Evolutionary conservation across 2,888 invertebrate species (phyloP).

Genomic region (Nymphalis urticae): DNA sequence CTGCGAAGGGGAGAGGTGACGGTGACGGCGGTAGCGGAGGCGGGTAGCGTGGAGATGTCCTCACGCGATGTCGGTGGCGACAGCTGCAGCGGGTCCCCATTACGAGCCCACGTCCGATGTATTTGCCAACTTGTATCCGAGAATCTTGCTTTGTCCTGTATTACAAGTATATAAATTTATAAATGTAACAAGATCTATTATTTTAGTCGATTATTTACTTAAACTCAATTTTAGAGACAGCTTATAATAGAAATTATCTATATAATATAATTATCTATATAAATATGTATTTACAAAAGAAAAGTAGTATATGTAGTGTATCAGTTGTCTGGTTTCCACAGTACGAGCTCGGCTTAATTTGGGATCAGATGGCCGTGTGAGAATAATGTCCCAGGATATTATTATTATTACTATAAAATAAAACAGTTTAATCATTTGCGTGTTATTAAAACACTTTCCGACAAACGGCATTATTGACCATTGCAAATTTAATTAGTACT

Average conservation of each 20-base stretch:
- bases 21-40: conserved; percentile 44
- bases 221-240: too few relatives aligned
- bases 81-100: conserved; percentile 68
- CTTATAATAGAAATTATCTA: too few relatives aligned
- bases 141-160: conserved; percentile 85
- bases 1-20: conserved; percentile 47
- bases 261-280: too few relatives aligned
- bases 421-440: too few relatives aligned
- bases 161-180: conserved; percentile 38
- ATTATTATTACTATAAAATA: too few relatives aligned
- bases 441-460: conserved; percentile 18
- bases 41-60: conserved; percentile 52
- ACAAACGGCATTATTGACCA: conserved; percentile 26
- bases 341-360: too few relatives aligned
- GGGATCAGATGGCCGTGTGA: too few relatives aligned
- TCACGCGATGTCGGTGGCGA: conserved; percentile 64
- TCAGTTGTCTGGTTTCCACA: too few relatives aligned
- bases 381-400: too few relatives aligned
- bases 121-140: conserved; percentile 89
- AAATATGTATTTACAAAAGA: too few relatives aligned
- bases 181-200: background rate
- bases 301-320: too few relatives aligned
- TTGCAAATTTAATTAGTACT: conserved; percentile 50
- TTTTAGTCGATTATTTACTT: too few relatives aligned
- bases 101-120: conserved; percentile 85